phyloP scores from a whole-genome alignment of 2,113 vertebrate species.

The Protobothrops mucrosquamatus region DNA sequence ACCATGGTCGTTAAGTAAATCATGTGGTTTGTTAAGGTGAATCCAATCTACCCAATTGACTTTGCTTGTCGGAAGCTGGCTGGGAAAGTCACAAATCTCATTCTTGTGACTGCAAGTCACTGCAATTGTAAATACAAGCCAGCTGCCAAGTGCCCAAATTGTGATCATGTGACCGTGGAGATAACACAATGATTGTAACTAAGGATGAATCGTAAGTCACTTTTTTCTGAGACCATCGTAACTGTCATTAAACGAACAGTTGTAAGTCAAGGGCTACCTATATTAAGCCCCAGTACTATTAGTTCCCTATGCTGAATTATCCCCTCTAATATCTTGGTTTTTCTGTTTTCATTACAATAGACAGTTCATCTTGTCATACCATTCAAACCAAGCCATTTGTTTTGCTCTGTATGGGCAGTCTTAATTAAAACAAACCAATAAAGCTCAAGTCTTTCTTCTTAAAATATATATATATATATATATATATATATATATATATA shows the following conservation, averaged over 20 bases:
- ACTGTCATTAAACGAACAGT: neutral
- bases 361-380: neutral
- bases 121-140: neutral
- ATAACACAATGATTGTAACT: neutral
- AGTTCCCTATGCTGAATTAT: neutral
- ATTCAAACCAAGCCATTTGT: neutral
- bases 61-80: neutral
- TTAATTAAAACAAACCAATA: neutral
- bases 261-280: neutral
- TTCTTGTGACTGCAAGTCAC: neutral
- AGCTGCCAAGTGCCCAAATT: neutral
- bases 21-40: neutral
- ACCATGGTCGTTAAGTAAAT: neutral
- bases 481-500: no score
- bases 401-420: neutral
- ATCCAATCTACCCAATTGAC: neutral
- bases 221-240: neutral
- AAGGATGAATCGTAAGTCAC: neutral
- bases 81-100: neutral
- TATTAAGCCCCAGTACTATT: neutral
- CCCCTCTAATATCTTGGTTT: neutral
- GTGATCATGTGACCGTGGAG: neutral
- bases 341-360: neutral
- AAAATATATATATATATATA: no score
- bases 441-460: neutral